Conservation (phyloP, 2,113 vertebrate genomes). For the Casuarius casuarius region DNA sequence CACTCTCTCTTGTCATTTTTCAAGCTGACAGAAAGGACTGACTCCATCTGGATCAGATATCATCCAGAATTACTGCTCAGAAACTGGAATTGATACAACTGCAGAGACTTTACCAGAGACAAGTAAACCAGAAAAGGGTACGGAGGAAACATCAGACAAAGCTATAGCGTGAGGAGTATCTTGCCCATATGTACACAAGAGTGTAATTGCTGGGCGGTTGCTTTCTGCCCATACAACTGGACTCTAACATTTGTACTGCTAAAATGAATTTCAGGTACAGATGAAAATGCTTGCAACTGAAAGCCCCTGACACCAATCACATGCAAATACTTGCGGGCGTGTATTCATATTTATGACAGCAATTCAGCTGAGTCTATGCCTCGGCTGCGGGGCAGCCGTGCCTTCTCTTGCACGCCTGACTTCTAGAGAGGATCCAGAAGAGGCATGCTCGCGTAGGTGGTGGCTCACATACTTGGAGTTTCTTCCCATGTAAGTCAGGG, state of each 20-base stretch:
- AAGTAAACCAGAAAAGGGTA: neutral
- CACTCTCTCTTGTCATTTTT: neutral
- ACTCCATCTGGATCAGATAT: neutral
- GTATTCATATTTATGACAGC: neutral
- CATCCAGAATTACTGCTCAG: neutral
- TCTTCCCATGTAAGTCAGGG: neutral
- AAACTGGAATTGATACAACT: neutral
- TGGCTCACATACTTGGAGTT: neutral
- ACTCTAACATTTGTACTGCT: neutral
- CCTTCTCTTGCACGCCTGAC: neutral
- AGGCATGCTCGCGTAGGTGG: neutral
- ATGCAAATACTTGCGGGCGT: accelerated
- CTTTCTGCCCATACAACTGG: neutral
- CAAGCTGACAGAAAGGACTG: slow-evolving; percentile 15
- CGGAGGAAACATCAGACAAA: neutral
- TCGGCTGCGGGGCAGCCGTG: neutral
- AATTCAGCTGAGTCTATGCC: neutral
- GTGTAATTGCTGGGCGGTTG: neutral
- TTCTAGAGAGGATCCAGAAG: neutral
- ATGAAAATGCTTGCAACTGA: neutral
- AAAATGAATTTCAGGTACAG: neutral
- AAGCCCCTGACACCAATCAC: neutral
- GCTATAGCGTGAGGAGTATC: neutral
- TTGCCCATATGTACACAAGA: neutral
- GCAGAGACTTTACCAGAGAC: neutral